Evolutionary conservation across 2,797 vertebrate genomes (phyloP).

Genomic region (Apodemus agrarius): DNA sequence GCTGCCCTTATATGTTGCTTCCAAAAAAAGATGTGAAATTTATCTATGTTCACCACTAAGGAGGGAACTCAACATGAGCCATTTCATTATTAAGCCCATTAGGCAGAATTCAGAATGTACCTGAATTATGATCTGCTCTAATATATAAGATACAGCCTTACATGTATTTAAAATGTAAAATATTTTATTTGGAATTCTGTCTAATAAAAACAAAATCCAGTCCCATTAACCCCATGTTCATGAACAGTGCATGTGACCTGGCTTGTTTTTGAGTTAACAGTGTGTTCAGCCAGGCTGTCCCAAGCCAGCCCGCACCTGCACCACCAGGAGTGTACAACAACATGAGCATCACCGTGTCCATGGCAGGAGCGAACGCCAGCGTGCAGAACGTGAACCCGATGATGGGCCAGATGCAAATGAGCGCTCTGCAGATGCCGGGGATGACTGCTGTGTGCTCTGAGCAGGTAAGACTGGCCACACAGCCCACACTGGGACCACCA

Average conservation of each 20-base stretch:
- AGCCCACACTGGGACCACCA: too few relatives aligned
- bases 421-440: conserved; percentile 92
- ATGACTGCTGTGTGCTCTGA: conserved; percentile 93
- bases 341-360: conserved; percentile 99
- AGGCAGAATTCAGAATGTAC: conserved; percentile 24
- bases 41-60: not conserved
- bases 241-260: conserved; percentile 69
- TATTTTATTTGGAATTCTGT: conserved; percentile 41
- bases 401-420: conserved; percentile 92
- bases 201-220: not conserved
- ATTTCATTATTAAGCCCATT: conserved; percentile 45
- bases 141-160: conserved; percentile 27
- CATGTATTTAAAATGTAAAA: not conserved
- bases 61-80: not conserved
- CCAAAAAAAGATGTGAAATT: conserved; percentile 21
- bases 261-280: conserved; percentile 83
- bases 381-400: conserved; percentile 93
- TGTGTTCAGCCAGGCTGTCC: conserved; percentile 90
- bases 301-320: conserved; percentile 87
- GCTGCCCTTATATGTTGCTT: conserved; percentile 29
- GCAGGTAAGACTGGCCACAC: conserved; percentile 88
- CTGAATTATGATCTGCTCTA: conserved; percentile 53
- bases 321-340: conserved; percentile 98
- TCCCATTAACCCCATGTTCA: not conserved
- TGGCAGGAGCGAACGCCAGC: conserved; percentile 92